A percentile compares a stretch with the other conserved stretches of the same genome.
These are phyloP conservation scores for Myotis myotis DNA, from an alignment of 2,797 vertebrate species.

Conservation along the genomic window DNA sequence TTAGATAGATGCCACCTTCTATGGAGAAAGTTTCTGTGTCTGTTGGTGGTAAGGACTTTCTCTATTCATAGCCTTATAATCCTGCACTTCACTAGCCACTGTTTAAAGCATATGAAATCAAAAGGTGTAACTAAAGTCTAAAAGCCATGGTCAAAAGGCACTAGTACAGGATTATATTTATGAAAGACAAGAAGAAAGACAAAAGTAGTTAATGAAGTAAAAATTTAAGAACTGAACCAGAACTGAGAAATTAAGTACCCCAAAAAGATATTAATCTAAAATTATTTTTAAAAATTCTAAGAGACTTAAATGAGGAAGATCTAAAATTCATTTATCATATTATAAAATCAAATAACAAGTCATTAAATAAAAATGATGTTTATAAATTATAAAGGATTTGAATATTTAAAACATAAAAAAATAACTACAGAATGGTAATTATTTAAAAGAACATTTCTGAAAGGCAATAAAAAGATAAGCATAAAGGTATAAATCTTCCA, in stretches of 20 bases:
- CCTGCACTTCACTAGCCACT: background rate
- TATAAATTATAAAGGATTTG: background rate
- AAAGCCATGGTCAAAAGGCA: background rate
- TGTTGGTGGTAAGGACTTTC: background rate
- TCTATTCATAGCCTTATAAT: background rate
- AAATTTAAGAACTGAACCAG: background rate
- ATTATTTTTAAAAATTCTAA: background rate
- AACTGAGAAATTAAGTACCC: background rate
- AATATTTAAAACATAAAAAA: background rate
- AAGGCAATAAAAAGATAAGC: background rate
- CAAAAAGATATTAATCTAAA: background rate
- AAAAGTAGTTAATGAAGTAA: background rate
- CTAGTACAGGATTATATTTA: background rate
- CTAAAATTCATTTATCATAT: background rate
- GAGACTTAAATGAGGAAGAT: background rate
- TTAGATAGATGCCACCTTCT: background rate
- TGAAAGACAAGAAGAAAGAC: background rate
- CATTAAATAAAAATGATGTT: background rate
- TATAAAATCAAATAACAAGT: background rate
- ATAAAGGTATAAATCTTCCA: background rate
- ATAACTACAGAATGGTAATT: background rate
- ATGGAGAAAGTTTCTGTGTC: background rate
- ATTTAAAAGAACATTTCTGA: background rate
- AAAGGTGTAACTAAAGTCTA: background rate
- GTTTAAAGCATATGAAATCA: background rate